Conservation (phyloP, 1,140 invertebrate genomes). For the Cephus cinctus region DNA sequence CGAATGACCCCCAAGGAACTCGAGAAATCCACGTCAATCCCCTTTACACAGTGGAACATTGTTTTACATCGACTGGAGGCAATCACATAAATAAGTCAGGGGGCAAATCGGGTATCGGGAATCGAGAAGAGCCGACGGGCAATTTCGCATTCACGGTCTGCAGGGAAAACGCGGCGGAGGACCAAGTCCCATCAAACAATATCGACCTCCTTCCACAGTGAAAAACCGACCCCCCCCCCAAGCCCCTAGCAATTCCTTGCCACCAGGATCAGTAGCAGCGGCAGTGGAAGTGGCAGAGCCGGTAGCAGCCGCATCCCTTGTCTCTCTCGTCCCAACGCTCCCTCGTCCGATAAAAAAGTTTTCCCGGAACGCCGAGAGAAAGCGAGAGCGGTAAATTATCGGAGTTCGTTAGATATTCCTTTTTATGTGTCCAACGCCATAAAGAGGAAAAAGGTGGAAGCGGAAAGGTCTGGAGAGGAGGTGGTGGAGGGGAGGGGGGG, state of each 20-base stretch:
- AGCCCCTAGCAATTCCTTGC: conserved; percentile 10
- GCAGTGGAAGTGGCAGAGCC: too few relatives aligned
- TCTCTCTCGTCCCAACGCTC: too few relatives aligned
- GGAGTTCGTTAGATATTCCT: conserved; percentile 1
- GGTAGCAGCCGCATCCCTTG: too few relatives aligned
- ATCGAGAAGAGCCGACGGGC: conserved; percentile 30
- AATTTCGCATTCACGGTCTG: conserved; percentile 44
- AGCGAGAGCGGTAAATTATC: neutral
- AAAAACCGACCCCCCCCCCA: conserved; percentile 27
- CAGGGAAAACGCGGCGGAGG: conserved; percentile 32
- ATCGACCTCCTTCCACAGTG: neutral
- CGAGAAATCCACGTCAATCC: conserved; percentile 18
- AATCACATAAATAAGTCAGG: conserved; percentile 52
- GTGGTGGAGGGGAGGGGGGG: conserved; percentile 8
- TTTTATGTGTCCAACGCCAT: neutral
- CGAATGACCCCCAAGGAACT: too few relatives aligned
- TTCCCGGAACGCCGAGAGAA: too few relatives aligned
- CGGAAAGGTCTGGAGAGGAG: conserved; percentile 1
- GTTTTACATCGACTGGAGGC: conserved; percentile 37
- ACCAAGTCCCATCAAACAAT: conserved; percentile 22
- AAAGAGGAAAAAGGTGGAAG: conserved; percentile 6
- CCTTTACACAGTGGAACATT: conserved; percentile 28
- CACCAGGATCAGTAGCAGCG: too few relatives aligned
- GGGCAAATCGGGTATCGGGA: conserved; percentile 23
- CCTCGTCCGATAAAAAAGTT: neutral